Percentiles rank a stretch among this genome's conserved stretches.
Conservation (phyloP, 2,113 vertebrate species). For the Phycodurus eques region DNA sequence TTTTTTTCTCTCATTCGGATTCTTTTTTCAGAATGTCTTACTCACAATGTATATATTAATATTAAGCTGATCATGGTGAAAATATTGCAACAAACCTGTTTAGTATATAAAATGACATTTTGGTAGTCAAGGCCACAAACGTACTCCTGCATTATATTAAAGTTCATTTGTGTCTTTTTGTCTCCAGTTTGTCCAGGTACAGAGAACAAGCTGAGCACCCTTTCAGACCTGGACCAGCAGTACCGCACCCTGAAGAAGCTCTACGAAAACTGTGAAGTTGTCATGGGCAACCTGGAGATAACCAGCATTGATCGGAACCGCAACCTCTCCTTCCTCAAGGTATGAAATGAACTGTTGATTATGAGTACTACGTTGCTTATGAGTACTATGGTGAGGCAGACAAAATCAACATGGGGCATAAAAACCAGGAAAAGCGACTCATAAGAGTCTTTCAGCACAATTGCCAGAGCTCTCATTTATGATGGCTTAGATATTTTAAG, state of each 20-base stretch:
- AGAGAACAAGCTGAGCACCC: conserved; percentile 94
- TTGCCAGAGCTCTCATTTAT: not conserved
- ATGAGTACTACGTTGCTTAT: not conserved
- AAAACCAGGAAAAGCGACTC: not conserved
- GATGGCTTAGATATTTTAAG: too few species aligned
- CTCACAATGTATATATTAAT: not conserved
- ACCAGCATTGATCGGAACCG: conserved; percentile 94
- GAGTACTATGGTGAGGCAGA: not conserved
- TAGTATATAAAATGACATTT: not conserved
- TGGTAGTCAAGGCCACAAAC: not conserved
- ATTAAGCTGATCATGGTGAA: not conserved
- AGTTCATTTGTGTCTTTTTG: not conserved
- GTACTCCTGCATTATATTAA: not conserved
- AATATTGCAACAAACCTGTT: too few species aligned
- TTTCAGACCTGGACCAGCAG: conserved; percentile 96
- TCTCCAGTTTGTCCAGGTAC: conserved; percentile 90
- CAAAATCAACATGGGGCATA: not conserved
- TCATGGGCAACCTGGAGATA: conserved; percentile 98
- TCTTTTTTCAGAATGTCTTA: not conserved
- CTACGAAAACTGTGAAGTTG: conserved; percentile 96
- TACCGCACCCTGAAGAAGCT: conserved; percentile 92
- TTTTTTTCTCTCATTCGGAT: not conserved
- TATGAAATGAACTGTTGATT: conserved; percentile 27
- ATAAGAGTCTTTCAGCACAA: not conserved
- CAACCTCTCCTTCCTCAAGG: conserved; percentile 94